Evolutionary conservation across 2,113 vertebrate genomes (phyloP).

Genomic region (Dicrurus megarhynchus): DNA sequence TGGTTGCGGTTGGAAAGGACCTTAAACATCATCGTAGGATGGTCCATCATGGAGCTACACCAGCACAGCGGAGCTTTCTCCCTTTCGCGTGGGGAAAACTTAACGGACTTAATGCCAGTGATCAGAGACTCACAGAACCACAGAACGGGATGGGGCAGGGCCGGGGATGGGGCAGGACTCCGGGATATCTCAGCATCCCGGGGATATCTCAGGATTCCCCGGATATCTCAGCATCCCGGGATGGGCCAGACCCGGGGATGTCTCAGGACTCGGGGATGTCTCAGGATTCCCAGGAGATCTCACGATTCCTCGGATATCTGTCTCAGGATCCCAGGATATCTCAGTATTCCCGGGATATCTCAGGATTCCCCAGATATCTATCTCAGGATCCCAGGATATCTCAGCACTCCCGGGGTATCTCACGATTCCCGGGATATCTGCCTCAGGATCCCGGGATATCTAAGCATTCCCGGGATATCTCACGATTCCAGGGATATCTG

Average conservation of each 20-base stretch:
- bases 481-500: not conserved
- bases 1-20: not conserved
- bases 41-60: not conserved
- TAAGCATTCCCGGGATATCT: no score
- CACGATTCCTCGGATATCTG: not conserved
- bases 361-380: fast-evolving
- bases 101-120: fast-evolving
- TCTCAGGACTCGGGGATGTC: not conserved
- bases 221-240: not conserved
- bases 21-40: fast-evolving
- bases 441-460: no score
- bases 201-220: fast-evolving
- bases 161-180: no score
- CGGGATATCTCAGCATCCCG: fast-evolving
- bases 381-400: not conserved
- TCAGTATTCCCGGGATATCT: not conserved
- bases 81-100: not conserved
- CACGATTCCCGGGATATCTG: not conserved
- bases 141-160: no score
- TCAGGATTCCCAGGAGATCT: not conserved
- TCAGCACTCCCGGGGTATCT: not conserved
- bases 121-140: fast-evolving
- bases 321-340: not conserved
- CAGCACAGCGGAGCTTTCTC: fast-evolving
- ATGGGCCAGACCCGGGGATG: fast-evolving